These are phyloP conservation scores for Agriotes lineatus DNA, from an alignment of 2,888 invertebrate genomes.

Conservation along the genomic window DNA sequence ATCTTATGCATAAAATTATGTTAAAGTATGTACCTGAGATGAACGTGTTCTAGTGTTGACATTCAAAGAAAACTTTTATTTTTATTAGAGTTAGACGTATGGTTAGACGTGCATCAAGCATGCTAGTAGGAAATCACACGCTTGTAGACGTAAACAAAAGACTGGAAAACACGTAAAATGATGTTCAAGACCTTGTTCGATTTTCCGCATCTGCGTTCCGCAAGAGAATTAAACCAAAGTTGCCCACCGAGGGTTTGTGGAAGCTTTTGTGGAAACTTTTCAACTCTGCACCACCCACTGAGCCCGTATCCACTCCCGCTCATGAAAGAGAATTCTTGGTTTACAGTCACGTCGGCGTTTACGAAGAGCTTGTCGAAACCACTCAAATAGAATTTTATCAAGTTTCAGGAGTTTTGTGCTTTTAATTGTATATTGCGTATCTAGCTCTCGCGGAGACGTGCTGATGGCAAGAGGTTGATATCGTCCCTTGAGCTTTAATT, in stretches of 20 bases:
- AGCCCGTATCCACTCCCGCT: not conserved
- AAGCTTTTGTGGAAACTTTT: conserved; percentile 10
- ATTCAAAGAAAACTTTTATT: too few species aligned
- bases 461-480: conserved; percentile 4
- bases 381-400: not conserved
- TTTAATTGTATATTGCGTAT: not conserved
- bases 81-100: too few species aligned
- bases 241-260: not conserved
- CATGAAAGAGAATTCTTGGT: too few species aligned
- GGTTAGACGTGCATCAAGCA: too few species aligned
- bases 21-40: too few species aligned
- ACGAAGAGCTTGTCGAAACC: conserved; percentile 7
- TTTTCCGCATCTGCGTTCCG: too few species aligned
- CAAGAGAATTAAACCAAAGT: conserved; percentile 3
- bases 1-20: too few species aligned
- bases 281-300: not conserved
- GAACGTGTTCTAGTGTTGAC: too few species aligned
- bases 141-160: too few species aligned
- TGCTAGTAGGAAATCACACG: too few species aligned
- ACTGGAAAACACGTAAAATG: too few species aligned
- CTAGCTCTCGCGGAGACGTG: not conserved
- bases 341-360: conserved; percentile 13
- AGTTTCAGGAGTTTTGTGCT: conserved; percentile 6
- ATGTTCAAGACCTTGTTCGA: too few species aligned
- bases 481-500: not conserved